A percentile compares a stretch with the other conserved stretches of the same genome.
Conservation (phyloP, 2,888 invertebrate genomes). For the Crematogaster levior region DNA sequence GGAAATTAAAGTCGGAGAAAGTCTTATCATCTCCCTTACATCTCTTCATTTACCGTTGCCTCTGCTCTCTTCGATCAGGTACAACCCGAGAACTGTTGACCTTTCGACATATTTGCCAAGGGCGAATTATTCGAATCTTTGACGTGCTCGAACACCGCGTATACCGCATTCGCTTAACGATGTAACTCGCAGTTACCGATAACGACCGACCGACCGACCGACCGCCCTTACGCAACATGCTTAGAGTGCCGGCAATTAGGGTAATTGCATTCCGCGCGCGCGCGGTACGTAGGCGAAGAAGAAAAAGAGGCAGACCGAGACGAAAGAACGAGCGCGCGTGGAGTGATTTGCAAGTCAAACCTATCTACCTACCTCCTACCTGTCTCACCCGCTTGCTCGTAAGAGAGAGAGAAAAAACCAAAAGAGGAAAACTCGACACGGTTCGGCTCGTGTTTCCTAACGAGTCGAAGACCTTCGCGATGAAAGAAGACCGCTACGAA, state of each 20-base stretch:
- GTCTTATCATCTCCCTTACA: constrained; percentile 1
- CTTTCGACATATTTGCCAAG: constrained; percentile 25
- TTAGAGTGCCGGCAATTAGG: constrained; percentile 76
- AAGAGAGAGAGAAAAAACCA: constrained; percentile 8
- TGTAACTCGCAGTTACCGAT: constrained; percentile 78
- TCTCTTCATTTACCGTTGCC: constrained; percentile 11
- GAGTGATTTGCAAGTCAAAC: constrained; percentile 74
- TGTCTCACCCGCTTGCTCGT: constrained; percentile 11
- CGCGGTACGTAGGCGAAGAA: constrained; percentile 62
- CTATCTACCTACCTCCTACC: constrained; percentile 34
- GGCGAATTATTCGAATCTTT: constrained; percentile 14
- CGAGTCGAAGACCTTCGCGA: constrained; percentile 46
- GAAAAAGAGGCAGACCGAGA: constrained; percentile 61
- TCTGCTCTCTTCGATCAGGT: background rate
- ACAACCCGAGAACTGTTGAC: background rate
- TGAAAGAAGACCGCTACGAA: constrained; percentile 28
- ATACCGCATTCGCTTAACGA: constrained; percentile 68
- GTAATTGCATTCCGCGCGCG: constrained; percentile 78
- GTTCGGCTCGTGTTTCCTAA: constrained; percentile 56
- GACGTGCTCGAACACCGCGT: constrained; percentile 29
- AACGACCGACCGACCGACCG: constrained; percentile 65
- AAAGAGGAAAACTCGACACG: constrained; percentile 44
- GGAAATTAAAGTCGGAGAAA: constrained; percentile 7
- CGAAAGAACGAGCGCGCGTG: constrained; percentile 48
- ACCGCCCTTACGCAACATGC: constrained; percentile 79